A percentile compares a stretch with the other conserved stretches of the same genome.
Evolutionary conservation across 2,797 vertebrate genomes (phyloP).

Genomic region (Tenualosa ilisha): DNA sequence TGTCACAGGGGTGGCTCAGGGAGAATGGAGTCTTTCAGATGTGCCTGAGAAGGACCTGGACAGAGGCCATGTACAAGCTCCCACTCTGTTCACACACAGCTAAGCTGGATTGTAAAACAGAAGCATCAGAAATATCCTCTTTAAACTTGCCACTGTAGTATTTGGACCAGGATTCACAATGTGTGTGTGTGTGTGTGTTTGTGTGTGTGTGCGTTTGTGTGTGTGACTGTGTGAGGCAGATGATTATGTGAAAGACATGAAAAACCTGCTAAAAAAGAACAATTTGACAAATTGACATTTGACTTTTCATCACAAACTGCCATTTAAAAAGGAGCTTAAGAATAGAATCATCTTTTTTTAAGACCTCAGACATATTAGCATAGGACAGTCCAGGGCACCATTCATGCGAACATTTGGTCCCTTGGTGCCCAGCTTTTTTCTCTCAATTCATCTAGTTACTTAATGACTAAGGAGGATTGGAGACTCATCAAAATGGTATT

Average conservation of each 20-base stretch:
- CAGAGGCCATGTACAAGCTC: conserved; percentile 1
- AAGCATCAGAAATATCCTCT: background rate
- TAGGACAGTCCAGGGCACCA: background rate
- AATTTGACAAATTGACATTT: background rate
- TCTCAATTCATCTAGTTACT: background rate
- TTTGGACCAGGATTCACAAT: background rate
- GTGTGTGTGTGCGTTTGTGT: background rate
- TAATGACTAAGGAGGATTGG: background rate
- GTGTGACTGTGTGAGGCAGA: background rate
- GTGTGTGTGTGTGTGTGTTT: background rate
- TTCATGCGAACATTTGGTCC: background rate
- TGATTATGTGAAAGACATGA: background rate
- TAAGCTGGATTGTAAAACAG: background rate
- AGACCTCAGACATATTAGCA: background rate
- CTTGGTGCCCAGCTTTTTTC: background rate
- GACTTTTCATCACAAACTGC: background rate
- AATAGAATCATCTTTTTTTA: background rate
- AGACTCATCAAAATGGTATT: background rate
- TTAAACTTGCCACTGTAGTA: background rate
- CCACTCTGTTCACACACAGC: background rate
- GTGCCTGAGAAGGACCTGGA: conserved; percentile 51
- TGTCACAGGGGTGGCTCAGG: conserved; percentile 53
- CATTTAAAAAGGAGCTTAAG: background rate
- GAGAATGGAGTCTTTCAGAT: conserved; percentile 59
- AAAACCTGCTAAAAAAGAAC: too few relatives aligned